Base-by-base conservation (phyloP, 1,140 invertebrate genomes). In the Tetragnatha versicolor region DNA sequence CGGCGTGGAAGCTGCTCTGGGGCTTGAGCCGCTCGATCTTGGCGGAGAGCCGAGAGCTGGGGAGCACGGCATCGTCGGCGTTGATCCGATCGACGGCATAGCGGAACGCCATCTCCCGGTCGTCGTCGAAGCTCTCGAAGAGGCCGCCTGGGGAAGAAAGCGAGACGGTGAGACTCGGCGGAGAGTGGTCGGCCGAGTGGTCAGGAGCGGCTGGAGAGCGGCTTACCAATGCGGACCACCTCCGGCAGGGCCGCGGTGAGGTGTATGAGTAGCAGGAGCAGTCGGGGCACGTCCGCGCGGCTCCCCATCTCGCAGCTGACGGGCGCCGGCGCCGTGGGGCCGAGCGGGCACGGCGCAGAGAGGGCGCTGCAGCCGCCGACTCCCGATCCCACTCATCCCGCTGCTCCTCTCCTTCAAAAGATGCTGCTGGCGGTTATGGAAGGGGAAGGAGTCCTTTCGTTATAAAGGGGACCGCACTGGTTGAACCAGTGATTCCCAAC, bases 21-120 rank as follows among this genome's bases (percentile, higher is more conserved):
- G 93, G 92, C 55, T 92, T 93, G 83, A 96, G 92, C 81, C 91
- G 90, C 85, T 96, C 93, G 72, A 96, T 93, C 87, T 94, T 92
- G 9, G 93, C 93, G 53, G 91, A 90, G 53, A 97, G 88, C 81
- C 92, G 91, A 12, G 93, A 94, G 81, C 92, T 88, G 9, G 94
- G 93, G 81, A 97, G 86, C 63, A 95, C 91, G 33, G 91, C 89
- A 77, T 92, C 88, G 84, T 95, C 93, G 31, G 90, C 89, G 87
- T 96, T 97, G 82, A 97, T 94, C 83, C 93, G 90, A 83, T 96
- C 94, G 17, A 95, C 93, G 3, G 95, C 94, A 86, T 96, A 94
- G 68, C 92, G 89, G 85, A 97, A 96, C 37, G 94, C 94, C 61
- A 94, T 89, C 86, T 95, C 94, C 85, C 95, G 93, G 82, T 91